These are phyloP conservation scores for Ceratosolen solmsi DNA, from an alignment of 1,140 invertebrate genomes.

Conservation along the genomic window DNA sequence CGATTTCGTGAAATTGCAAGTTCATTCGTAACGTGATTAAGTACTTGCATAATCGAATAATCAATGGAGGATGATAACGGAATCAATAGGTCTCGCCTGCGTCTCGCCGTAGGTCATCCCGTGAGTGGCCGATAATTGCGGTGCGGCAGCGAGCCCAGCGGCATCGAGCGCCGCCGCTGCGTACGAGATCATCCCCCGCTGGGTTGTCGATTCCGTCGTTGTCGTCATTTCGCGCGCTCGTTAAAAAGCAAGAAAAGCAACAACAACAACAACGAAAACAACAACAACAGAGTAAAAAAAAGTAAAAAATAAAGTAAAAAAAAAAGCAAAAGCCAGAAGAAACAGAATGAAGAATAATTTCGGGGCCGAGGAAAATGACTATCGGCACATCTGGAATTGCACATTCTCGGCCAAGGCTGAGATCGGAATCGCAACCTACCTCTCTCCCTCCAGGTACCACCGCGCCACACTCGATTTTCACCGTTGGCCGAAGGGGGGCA, in stretches of 20 bases:
- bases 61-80: conserved; percentile 16
- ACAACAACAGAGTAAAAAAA: neutral
- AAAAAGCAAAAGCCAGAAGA: too few relatives aligned
- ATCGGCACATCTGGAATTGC: conserved; percentile 51
- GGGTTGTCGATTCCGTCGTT: too few relatives aligned
- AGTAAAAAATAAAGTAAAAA: too few relatives aligned
- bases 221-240: too few relatives aligned
- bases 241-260: too few relatives aligned
- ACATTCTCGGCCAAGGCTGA: conserved; percentile 36
- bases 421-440: conserved; percentile 53
- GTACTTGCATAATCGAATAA: conserved; percentile 9
- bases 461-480: neutral
- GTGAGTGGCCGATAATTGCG: conserved; percentile 23
- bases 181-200: conserved; percentile 50
- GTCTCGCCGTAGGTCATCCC: conserved; percentile 54
- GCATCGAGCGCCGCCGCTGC: conserved; percentile 60
- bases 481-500: neutral
- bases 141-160: conserved; percentile 54
- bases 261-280: neutral
- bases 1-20: conserved; percentile 13
- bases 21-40: conserved; percentile 11
- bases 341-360: conserved; percentile 2
- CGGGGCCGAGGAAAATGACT: conserved; percentile 46
- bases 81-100: conserved; percentile 6
- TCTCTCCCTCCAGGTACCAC: conserved; percentile 51